Evolutionary conservation across 2,888 invertebrate genomes (phyloP).

Genomic region (Diadegma fenestrale): DNA sequence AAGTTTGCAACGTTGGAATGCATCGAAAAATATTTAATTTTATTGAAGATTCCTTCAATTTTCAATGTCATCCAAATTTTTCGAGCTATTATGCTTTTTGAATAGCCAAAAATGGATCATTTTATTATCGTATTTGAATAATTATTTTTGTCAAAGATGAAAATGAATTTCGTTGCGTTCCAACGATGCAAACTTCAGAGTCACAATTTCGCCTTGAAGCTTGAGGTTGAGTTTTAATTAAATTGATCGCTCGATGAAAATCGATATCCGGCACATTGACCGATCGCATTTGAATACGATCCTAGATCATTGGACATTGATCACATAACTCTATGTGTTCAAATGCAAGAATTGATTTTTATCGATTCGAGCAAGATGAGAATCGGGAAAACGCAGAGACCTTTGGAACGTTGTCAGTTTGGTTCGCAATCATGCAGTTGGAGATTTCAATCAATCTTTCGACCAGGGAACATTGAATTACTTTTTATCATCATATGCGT

Average conservation of each 20-base stretch:
- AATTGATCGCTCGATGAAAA: conserved; percentile 40
- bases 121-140: no score
- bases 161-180: no score
- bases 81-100: no score
- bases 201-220: no score
- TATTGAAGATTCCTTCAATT: no score
- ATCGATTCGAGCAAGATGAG: conserved; percentile 34
- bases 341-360: neutral
- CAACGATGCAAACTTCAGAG: no score
- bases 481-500: neutral
- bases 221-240: neutral
- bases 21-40: no score
- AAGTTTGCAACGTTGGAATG: no score
- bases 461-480: conserved; percentile 1
- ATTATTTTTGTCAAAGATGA: no score
- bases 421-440: conserved; percentile 10
- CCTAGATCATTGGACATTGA: conserved; percentile 25
- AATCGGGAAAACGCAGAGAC: conserved; percentile 43
- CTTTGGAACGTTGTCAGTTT: conserved; percentile 41
- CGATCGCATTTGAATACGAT: conserved; percentile 36
- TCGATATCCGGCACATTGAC: conserved; percentile 18
- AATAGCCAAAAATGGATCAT: no score
- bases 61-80: no score
- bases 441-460: conserved; percentile 32
- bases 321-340: neutral